These are phyloP conservation scores for Echiichthys vipera DNA, from an alignment of 2,797 vertebrate genomes.

Conservation along the genomic window DNA sequence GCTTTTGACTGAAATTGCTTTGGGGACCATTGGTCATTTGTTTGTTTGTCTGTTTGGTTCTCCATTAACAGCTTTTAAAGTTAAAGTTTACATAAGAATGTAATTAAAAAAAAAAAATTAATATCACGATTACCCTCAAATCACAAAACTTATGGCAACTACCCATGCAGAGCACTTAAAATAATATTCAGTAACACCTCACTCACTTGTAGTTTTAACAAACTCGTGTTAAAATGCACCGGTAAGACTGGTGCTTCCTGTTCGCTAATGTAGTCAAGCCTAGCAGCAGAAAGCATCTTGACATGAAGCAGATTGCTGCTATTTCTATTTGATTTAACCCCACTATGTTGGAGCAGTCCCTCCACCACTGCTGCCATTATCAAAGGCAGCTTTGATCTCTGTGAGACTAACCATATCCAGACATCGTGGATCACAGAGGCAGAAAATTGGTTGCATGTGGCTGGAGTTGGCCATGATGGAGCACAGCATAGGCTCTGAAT, in stretches of 20 bases:
- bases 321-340: conserved; percentile 84
- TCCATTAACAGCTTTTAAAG: not conserved
- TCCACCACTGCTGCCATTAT: conserved; percentile 89
- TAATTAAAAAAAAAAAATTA: not conserved
- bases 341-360: conserved; percentile 77
- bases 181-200: conserved; percentile 9
- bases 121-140: not conserved
- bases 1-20: too few species aligned
- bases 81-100: not conserved
- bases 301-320: conserved; percentile 85
- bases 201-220: conserved; percentile 50
- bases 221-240: conserved; percentile 50
- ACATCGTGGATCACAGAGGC: conserved; percentile 86
- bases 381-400: conserved; percentile 93
- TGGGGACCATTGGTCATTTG: not conserved
- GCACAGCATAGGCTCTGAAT: conserved; percentile 71
- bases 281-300: conserved; percentile 79
- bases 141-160: not conserved
- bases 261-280: conserved; percentile 71
- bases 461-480: conserved; percentile 85
- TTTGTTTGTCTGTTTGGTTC: not conserved
- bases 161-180: not conserved
- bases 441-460: conserved; percentile 94
- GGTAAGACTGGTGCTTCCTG: conserved; percentile 64
- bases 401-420: conserved; percentile 95